Evolutionary conservation across 2,113 vertebrate species (phyloP), one percentile per base, ranked within the genome.

Genomic region (Steatornis caripensis): DNA sequence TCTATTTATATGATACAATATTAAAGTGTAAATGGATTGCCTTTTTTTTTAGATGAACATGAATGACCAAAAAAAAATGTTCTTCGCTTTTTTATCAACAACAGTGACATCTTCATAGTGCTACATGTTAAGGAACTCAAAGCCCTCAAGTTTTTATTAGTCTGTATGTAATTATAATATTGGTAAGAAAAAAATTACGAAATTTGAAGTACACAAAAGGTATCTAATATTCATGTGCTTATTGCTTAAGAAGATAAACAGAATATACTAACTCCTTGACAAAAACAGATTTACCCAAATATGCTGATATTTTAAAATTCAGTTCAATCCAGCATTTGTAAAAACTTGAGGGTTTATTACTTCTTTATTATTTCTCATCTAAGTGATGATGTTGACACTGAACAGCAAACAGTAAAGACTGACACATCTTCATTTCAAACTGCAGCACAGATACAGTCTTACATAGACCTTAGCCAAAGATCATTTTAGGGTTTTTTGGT

Each of bases 1-100:
- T 92, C 98, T 98, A 76, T 97, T 97, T 98, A 97, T 97, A 97
- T 96, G 96, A 96, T 86, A 85, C 93, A 86, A 95, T 93, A 97
- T 91, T 97, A 92, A 95, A 97, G 69, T 64, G 79, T 85, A 97
- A 97, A 95, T 49, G 85, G 41, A 61, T 95, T 90, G 85, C 37
- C 51, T n/a, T 43, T 54, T 90, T 60, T 58, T 71, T 92, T 48
- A 79, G 39, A 97, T 65, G 64, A 97, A 93, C 86, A 83, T 41
- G 61, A 97, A 96, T 93, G 96, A 97, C 95, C 91, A 76, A 58
- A 97, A 58, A 97, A 68, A 89, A 94, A 65, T 29, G 19, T 27
- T 93, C 80, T 89, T 88, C 43, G 86, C 18, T 65, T 87, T 96
- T 93, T 87, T 79, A 94, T 62, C 64, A 82, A 72, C 53, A 64